Evolutionary conservation across 2,113 vertebrate species (phyloP).

Genomic region (Promerops cafer): DNA sequence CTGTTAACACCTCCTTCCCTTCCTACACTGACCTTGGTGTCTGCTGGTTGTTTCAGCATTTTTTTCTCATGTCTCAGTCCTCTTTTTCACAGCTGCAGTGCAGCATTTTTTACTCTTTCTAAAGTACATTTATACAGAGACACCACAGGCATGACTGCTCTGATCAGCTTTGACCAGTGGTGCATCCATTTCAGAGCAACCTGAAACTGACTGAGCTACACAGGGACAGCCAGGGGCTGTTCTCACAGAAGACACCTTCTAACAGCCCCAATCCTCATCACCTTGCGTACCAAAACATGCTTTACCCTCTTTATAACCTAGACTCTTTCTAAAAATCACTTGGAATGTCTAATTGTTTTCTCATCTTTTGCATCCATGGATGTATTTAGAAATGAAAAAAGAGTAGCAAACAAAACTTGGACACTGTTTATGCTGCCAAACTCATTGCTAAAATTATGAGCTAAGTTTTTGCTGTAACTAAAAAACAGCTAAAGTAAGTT

Average conservation of each 20-base stretch:
- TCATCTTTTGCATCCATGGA: background rate
- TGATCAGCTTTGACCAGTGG: background rate
- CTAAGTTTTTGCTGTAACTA: background rate
- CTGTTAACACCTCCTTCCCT: background rate
- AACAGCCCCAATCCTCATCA: background rate
- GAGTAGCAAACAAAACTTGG: background rate
- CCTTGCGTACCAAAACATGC: fast-evolving
- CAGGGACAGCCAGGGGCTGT: background rate
- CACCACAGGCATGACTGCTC: background rate
- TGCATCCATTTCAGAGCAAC: background rate
- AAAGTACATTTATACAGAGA: background rate
- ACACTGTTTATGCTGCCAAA: too few relatives aligned
- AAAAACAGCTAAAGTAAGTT: slow-evolving; percentile 7
- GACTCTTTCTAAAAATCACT: background rate
- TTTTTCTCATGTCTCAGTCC: background rate
- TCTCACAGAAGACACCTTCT: background rate
- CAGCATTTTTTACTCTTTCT: background rate
- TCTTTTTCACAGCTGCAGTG: background rate
- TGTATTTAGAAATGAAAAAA: background rate
- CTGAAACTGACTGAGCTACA: background rate
- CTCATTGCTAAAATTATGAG: too few relatives aligned
- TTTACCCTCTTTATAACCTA: background rate
- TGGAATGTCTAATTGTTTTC: background rate
- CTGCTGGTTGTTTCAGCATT: background rate
- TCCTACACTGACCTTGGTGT: background rate